Conservation (phyloP, 2,888 invertebrate genomes). For the Troides oblongomaculatus region DNA sequence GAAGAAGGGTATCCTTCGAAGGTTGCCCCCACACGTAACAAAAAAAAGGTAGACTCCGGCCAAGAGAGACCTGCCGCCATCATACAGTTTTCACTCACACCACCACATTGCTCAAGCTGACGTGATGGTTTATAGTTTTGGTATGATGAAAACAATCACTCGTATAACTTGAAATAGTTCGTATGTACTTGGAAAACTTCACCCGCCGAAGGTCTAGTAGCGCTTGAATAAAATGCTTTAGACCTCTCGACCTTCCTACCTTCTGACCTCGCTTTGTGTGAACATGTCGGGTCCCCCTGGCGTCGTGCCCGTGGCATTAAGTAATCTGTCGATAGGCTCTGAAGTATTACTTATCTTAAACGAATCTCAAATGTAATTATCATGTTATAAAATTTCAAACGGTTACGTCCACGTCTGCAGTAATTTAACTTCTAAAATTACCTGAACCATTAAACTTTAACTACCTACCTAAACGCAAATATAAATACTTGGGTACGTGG, state of each 20-base stretch:
- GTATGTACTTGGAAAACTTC: not conserved
- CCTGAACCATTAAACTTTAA: not conserved
- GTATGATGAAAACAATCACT: not conserved
- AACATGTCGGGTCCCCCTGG: not conserved
- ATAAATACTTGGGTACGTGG: too few species aligned
- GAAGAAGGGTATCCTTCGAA: too few species aligned
- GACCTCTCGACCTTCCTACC: conserved; percentile 15
- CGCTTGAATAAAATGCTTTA: conserved; percentile 1
- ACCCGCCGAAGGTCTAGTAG: conserved; percentile 2
- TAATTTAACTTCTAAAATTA: not conserved
- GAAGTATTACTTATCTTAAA: not conserved
- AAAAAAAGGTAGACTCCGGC: too few species aligned
- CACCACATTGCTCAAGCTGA: too few species aligned
- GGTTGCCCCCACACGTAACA: too few species aligned
- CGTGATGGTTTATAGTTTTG: too few species aligned
- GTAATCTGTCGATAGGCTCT: not conserved
- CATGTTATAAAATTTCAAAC: not conserved
- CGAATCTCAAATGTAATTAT: not conserved
- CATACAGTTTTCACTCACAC: too few species aligned
- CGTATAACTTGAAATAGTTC: not conserved
- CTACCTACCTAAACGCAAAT: too few species aligned
- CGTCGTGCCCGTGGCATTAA: not conserved
- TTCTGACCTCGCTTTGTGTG: conserved; percentile 8
- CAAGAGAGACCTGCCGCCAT: too few species aligned
- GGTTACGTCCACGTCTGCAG: not conserved